Conservation (phyloP, 2,797 vertebrate species). For the Spizella passerina region DNA sequence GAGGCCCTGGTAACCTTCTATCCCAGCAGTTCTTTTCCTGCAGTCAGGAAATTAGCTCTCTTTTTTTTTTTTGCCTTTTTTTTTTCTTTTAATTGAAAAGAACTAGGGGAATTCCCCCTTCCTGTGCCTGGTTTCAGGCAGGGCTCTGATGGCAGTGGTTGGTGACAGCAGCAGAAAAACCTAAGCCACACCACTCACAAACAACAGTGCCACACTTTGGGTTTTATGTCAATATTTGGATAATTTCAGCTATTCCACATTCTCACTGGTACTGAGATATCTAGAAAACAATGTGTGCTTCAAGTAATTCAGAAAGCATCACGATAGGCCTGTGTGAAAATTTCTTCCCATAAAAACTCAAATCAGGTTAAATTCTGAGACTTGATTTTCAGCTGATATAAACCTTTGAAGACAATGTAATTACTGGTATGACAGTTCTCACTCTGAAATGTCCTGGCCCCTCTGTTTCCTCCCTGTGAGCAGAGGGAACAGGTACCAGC, state of each 20-base stretch:
- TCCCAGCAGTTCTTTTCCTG: neutral
- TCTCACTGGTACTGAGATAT: neutral
- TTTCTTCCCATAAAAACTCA: neutral
- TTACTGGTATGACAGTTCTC: neutral
- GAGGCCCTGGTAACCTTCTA: conserved; percentile 15
- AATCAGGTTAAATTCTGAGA: neutral
- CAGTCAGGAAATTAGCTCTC: neutral
- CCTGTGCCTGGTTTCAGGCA: neutral
- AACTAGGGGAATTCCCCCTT: neutral
- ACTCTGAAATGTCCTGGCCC: neutral
- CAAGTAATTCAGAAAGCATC: neutral
- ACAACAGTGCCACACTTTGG: neutral
- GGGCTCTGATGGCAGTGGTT: neutral
- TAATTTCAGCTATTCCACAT: neutral
- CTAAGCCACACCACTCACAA: neutral
- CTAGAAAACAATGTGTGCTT: neutral
- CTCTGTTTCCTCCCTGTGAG: neutral
- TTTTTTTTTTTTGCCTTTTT: neutral
- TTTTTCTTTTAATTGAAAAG: neutral
- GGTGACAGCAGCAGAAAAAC: neutral
- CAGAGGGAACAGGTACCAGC: neutral
- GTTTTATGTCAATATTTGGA: neutral
- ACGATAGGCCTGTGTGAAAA: rapidly evolving
- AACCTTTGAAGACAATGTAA: neutral
- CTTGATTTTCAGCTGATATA: neutral